Conservation (phyloP, 2,797 vertebrate genomes). For the Lemur catta region DNA sequence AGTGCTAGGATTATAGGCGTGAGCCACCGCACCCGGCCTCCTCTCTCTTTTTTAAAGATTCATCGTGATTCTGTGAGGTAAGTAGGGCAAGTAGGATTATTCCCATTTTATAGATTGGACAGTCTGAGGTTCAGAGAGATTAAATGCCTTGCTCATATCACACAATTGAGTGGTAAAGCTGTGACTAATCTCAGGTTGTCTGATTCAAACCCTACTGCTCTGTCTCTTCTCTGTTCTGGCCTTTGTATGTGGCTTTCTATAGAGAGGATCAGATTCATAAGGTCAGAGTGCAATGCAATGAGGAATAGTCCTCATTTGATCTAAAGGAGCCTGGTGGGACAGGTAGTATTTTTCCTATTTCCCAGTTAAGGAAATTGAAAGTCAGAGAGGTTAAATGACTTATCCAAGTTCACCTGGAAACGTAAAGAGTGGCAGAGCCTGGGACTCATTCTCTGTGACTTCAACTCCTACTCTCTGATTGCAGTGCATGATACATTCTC, state of each 20-base stretch:
- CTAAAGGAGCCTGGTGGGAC: not conserved
- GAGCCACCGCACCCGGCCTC: not conserved
- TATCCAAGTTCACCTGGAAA: slow-evolving; percentile 36
- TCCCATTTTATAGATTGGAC: not conserved
- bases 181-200: not conserved
- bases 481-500: not conserved
- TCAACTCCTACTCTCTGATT: slow-evolving; percentile 7
- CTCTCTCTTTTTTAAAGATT: slow-evolving; percentile 7
- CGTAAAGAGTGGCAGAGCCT: not conserved
- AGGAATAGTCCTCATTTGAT: slow-evolving; percentile 22
- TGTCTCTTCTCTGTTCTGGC: not conserved
- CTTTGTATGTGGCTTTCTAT: not conserved
- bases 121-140: not conserved
- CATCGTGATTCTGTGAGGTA: slow-evolving; percentile 4
- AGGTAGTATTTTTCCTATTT: slow-evolving; percentile 24
- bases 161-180: not conserved
- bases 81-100: not conserved
- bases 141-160: slow-evolving; percentile 13
- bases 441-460: not conserved
- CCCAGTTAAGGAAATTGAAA: not conserved
- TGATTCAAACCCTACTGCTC: not conserved
- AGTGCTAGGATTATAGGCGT: too few relatives aligned
- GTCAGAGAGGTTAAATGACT: slow-evolving; percentile 38
- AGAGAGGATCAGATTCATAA: not conserved
- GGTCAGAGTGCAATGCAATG: not conserved